Evolutionary conservation across 2,888 invertebrate genomes (phyloP).

Genomic region (Protula sp.): DNA sequence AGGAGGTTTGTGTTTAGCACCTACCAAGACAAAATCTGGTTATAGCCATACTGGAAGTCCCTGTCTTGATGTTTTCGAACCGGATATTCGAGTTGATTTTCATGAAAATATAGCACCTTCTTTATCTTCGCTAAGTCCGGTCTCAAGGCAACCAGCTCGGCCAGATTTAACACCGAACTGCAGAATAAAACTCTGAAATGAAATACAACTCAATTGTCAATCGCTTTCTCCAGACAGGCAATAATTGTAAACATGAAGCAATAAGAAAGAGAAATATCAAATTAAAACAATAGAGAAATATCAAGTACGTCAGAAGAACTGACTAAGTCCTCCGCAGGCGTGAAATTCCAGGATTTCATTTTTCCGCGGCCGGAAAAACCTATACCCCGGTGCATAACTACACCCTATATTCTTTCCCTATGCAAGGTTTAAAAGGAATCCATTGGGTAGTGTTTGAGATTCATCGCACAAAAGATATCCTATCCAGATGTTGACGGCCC

Average conservation of each 20-base stretch:
- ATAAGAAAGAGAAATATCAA: background rate
- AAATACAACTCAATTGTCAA: slow-evolving; percentile 1
- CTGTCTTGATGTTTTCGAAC: slow-evolving; percentile 63
- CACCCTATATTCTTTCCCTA: too few relatives aligned
- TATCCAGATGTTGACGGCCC: too few relatives aligned
- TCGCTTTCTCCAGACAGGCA: background rate
- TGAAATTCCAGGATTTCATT: too few relatives aligned
- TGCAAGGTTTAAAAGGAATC: too few relatives aligned
- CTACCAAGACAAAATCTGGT: slow-evolving; percentile 63
- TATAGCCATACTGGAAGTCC: slow-evolving; percentile 72
- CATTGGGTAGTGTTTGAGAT: too few relatives aligned
- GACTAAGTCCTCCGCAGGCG: too few relatives aligned
- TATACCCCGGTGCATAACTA: too few relatives aligned
- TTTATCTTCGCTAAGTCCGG: slow-evolving; percentile 60
- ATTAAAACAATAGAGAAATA: background rate
- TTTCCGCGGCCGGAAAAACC: too few relatives aligned
- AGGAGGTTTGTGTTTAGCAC: too few relatives aligned
- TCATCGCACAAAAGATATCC: too few relatives aligned
- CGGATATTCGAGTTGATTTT: slow-evolving; percentile 71
- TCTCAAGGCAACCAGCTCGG: slow-evolving; percentile 66
- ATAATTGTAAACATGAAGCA: background rate
- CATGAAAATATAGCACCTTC: slow-evolving; percentile 72
- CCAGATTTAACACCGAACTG: slow-evolving; percentile 67
- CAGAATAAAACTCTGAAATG: slow-evolving; percentile 61
- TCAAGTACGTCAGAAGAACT: background rate